phyloP scores from a whole-genome alignment of 30 jellyfish, hydroid and myxozoan genomes.

The Cassiopea xamachana region DNA sequence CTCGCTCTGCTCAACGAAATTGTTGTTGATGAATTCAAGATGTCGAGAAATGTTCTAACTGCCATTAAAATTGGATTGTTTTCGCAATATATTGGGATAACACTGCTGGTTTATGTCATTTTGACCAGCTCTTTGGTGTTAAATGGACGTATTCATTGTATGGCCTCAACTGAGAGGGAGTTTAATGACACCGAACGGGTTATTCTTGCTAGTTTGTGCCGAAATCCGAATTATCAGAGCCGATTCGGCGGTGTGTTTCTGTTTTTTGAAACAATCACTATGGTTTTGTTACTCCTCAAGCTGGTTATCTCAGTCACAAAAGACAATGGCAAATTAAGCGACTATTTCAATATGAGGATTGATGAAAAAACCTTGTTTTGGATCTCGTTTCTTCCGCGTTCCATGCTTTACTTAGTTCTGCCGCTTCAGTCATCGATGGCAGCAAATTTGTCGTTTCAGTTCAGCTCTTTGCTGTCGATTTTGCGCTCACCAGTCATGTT shows the following conservation, averaged over 20 bases:
- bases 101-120: conserved; percentile 1
- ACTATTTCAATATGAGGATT: not conserved
- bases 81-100: conserved; percentile 32
- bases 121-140: conserved; percentile 29
- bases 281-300: conserved; percentile 14
- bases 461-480: conserved; percentile 18
- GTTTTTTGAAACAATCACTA: conserved; percentile 5
- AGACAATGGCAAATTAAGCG: not conserved
- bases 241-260: conserved; percentile 25
- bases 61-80: conserved; percentile 4
- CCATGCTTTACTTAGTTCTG: conserved; percentile 2
- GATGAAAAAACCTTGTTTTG: conserved; percentile 7
- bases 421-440: conserved; percentile 36
- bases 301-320: conserved; percentile 1
- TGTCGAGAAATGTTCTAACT: conserved; percentile 8
- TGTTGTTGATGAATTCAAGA: conserved; percentile 31
- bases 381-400: conserved; percentile 11
- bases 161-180: not conserved
- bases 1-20: not conserved
- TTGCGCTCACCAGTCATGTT: conserved; percentile 45
- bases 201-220: conserved; percentile 28
- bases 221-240: conserved; percentile 32
- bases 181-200: conserved; percentile 24
- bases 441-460: not conserved
- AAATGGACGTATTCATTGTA: conserved; percentile 7